Evolutionary conservation across 2,888 invertebrate genomes (phyloP).

Genomic region (Chrysodeixis includens): DNA sequence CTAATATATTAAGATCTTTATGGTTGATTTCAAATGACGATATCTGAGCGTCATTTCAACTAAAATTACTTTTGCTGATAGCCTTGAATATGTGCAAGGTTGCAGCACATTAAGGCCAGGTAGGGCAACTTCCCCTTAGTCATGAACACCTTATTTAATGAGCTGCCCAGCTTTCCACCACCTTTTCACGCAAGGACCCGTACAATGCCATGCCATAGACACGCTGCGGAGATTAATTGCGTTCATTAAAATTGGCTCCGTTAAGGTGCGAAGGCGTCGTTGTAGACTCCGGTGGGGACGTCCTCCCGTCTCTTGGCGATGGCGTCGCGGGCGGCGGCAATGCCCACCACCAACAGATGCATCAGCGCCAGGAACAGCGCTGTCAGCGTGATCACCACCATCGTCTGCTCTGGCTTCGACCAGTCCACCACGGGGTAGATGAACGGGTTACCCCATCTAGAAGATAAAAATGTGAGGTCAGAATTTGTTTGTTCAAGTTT

Average conservation of each 20-base stretch:
- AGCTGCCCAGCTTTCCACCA: neutral
- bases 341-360: slow-evolving; percentile 90
- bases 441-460: slow-evolving; percentile 91
- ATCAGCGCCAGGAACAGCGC: slow-evolving; percentile 91
- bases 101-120: too few relatives aligned
- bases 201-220: neutral
- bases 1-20: neutral
- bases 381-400: slow-evolving; percentile 91
- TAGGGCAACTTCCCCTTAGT: neutral
- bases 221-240: neutral
- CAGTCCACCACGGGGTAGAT: slow-evolving; percentile 95
- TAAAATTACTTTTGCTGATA: too few relatives aligned
- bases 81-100: too few relatives aligned
- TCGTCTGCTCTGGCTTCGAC: slow-evolving; percentile 91
- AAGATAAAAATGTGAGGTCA: slow-evolving; percentile 58
- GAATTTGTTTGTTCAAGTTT: too few relatives aligned
- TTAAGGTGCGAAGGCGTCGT: slow-evolving; percentile 78
- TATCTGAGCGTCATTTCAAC: too few relatives aligned
- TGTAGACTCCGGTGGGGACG: slow-evolving; percentile 75
- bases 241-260: slow-evolving; percentile 1
- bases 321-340: slow-evolving; percentile 87
- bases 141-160: neutral
- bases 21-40: too few relatives aligned
- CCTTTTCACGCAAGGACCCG: too few relatives aligned
- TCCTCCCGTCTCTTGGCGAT: slow-evolving; percentile 66